Evolutionary conservation across 53 echinoderm and acorn worm species (phyloP).

Genomic region (Paracentrotus lividus): DNA sequence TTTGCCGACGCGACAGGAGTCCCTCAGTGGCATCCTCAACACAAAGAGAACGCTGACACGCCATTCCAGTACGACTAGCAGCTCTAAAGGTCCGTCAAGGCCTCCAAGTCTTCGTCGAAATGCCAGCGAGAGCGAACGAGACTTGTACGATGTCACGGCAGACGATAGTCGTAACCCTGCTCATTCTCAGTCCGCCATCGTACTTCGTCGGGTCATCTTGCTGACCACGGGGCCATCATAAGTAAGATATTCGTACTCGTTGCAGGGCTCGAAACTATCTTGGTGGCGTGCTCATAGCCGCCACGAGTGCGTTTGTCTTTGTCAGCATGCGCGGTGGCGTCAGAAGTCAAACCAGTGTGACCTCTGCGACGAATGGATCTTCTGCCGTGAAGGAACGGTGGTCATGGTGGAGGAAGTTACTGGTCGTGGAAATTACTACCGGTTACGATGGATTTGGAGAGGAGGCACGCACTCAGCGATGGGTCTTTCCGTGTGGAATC

Average conservation of each 20-base stretch:
- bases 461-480: slow-evolving; percentile 30
- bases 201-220: slow-evolving; percentile 82
- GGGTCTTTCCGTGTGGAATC: slow-evolving; percentile 61
- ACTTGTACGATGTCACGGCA: slow-evolving; percentile 66
- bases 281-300: slow-evolving; percentile 82
- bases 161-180: slow-evolving; percentile 74
- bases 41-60: not conserved
- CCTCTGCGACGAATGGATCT: not conserved
- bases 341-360: slow-evolving; percentile 8
- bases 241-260: slow-evolving; percentile 77
- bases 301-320: slow-evolving; percentile 85
- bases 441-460: slow-evolving; percentile 63
- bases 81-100: not conserved
- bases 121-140: not conserved
- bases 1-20: not conserved
- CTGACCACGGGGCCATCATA: slow-evolving; percentile 85
- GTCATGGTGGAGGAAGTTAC: not conserved
- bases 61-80: not conserved
- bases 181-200: slow-evolving; percentile 92
- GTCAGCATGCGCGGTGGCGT: slow-evolving; percentile 73
- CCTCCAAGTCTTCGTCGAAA: slow-evolving; percentile 1
- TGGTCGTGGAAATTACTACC: slow-evolving; percentile 64
- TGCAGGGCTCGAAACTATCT: slow-evolving; percentile 80
- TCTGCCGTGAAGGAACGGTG: slow-evolving; percentile 22
- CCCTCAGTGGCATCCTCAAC: not conserved